Conservation (phyloP, 2,797 vertebrate species). For the Notamacropus eugenii region DNA sequence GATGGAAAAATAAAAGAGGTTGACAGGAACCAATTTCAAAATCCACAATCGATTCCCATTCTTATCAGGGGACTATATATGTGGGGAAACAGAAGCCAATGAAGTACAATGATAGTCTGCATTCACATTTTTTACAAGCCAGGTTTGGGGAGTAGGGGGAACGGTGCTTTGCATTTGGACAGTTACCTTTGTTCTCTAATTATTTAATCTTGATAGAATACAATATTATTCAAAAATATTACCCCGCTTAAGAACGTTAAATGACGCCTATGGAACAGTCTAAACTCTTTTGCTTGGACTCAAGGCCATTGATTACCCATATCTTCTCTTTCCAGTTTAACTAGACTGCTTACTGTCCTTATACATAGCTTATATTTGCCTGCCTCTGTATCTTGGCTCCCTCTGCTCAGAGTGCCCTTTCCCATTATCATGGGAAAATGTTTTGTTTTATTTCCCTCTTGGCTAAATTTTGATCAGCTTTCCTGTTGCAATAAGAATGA, state of each 20-base stretch:
- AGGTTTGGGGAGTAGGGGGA: neutral
- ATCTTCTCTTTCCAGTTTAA: neutral
- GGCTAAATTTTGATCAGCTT: slow-evolving; percentile 32
- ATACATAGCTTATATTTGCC: neutral
- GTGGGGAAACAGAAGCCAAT: neutral
- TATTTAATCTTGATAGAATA: neutral
- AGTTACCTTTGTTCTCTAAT: neutral
- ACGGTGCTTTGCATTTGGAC: neutral
- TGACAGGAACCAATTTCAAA: neutral
- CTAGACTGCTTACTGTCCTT: neutral
- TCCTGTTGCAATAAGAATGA: slow-evolving; percentile 30
- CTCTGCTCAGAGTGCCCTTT: neutral
- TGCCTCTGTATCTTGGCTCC: neutral
- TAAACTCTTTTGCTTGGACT: neutral
- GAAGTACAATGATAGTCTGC: neutral
- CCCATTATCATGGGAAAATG: neutral
- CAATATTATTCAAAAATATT: neutral
- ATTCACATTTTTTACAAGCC: neutral
- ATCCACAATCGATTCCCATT: neutral
- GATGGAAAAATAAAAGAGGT: neutral
- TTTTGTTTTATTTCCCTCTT: neutral
- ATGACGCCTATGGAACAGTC: neutral
- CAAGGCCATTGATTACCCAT: neutral
- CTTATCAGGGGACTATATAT: neutral
- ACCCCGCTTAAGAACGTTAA: neutral